These are phyloP conservation scores for Dione juno DNA, from an alignment of 2,888 invertebrate genomes.

Conservation along the genomic window DNA sequence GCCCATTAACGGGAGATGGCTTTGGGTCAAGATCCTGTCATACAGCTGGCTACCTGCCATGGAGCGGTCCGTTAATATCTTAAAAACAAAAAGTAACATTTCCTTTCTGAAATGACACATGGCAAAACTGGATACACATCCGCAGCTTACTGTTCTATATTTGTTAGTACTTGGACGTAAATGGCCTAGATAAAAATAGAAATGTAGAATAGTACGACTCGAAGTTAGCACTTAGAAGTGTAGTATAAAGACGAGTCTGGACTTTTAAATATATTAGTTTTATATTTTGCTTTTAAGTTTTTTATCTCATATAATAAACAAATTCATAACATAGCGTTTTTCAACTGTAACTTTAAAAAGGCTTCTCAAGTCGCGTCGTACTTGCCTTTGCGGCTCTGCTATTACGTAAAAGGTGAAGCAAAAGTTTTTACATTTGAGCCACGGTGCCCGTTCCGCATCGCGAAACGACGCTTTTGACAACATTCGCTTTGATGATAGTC, in stretches of 20 bases:
- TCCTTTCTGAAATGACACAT: constrained; percentile 66
- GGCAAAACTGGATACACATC: constrained; percentile 67
- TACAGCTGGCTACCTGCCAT: constrained; percentile 73
- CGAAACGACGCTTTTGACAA: constrained; percentile 76
- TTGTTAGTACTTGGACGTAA: constrained; percentile 32
- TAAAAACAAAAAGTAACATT: constrained; percentile 68
- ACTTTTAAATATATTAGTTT: background rate
- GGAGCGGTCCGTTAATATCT: constrained; percentile 66
- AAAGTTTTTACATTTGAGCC: constrained; percentile 80
- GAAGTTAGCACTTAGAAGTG: background rate
- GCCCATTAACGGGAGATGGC: constrained; percentile 56
- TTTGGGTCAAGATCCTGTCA: constrained; percentile 52
- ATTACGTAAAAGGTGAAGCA: constrained; percentile 76
- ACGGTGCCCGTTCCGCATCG: constrained; percentile 72
- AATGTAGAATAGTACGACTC: constrained; percentile 9
- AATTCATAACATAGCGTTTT: constrained; percentile 79
- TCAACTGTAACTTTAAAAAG: constrained; percentile 76
- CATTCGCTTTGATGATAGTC: constrained; percentile 75
- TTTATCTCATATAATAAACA: constrained; percentile 54
- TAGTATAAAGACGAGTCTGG: background rate
- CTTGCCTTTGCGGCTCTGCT: constrained; percentile 57
- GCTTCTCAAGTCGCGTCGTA: constrained; percentile 70
- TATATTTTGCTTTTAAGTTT: constrained; percentile 7
- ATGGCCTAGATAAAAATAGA: constrained; percentile 3
- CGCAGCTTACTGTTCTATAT: constrained; percentile 67